Base-by-base conservation (phyloP, 2,888 invertebrate species). In the Schizotus pectinicornis region DNA sequence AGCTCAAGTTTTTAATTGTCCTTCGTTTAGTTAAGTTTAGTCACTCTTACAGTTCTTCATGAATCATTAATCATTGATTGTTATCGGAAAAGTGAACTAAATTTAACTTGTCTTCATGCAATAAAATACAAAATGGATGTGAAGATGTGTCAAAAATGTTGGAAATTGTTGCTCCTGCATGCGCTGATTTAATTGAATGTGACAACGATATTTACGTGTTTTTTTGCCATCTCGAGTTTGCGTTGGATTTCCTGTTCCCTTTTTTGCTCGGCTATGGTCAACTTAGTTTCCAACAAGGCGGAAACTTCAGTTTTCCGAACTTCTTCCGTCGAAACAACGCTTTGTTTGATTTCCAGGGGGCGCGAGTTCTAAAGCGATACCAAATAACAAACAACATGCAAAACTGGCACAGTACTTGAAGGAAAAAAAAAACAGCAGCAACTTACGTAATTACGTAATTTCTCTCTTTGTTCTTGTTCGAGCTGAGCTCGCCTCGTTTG, bases 231-330 rank as follows among this genome's bases (percentile, higher is more conserved):
- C 79, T 93, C 93, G 79, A 94, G 84, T 83, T 92, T 91, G 82
- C 89, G 91, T 82, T 91, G 90, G 64, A 94, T 86, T 81, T 92
- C 92, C 80, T 89, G 88, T 79, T 91, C 90, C 68, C 94, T 86
- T 78, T 94, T 94, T 79, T 87, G 87, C 80, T 92, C 91, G 61
- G 92, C 92, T 67, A 88, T 84, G 72, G 87, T 88, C 75, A 94
- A 85, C 81, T 92, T 93, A 76, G 85, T 88, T 81, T 82, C 81
- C 63, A 83, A 74, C 68, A 82, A 81, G 72, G 83, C 82, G 71
- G 67, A 65, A 39, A 69, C 72, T 59, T 72, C 73, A 9, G 67
- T 65, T 58, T 70, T 71, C 52, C 69, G 69, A 37, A 66, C 74
- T 64, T 77, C 77, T 49, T 70, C 65, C 32, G 69, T 71, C 43